Base-by-base conservation (phyloP, 2,888 invertebrate genomes). In the Liodrosophila aerea region DNA sequence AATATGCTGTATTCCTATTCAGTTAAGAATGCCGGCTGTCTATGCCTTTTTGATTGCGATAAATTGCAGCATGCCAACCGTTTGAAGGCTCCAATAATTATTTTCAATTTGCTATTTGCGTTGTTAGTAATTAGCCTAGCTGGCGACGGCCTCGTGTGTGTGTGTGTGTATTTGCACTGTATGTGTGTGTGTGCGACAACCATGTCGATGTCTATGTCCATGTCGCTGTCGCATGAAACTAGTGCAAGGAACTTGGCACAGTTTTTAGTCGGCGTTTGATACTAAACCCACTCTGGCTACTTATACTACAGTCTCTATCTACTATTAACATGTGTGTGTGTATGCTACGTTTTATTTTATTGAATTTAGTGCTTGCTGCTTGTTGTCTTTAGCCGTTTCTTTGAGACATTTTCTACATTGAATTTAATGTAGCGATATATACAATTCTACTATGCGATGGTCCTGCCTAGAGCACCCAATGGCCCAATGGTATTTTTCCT, bases 221-320 rank as follows among this genome's bases (percentile, higher is more conserved):
- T 76, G 81, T 85, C 68, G 85, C 85, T 82, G 81, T 84, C 64
- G 82, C 57, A 60, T 64, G 65, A 73, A 77, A 73, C 76, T 73
- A 71, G 82, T 65, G 76, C 82, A 76, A 84, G 82, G 82, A 86
- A 81, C 81, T 81, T 81, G 85, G 81, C 81, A 86, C 86, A 77
- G 82, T 77, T 84, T 65, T 66, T 66, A 70, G 73, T 78, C 76
- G 62, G 73, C 73, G 76, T 74, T 60, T 73, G 66, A 72, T 69
- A 72, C 66, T 59, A 69, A 69, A 64, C 46, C n/a, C 27, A 11
- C 39, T 1, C 41, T 1, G n/a, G 22, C 11, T 27, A 5, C 11
- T 33, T 8, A 2, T n/a, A 4, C 9, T 31, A n/a, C 16, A 37
- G 9, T 12, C 29, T 44, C 5, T 8, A 29, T 41, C 4, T 43